Percentiles rank a stretch among this genome's conserved stretches.
Conservation (phyloP, 2,797 vertebrate genomes). For the Danionella dracula region DNA sequence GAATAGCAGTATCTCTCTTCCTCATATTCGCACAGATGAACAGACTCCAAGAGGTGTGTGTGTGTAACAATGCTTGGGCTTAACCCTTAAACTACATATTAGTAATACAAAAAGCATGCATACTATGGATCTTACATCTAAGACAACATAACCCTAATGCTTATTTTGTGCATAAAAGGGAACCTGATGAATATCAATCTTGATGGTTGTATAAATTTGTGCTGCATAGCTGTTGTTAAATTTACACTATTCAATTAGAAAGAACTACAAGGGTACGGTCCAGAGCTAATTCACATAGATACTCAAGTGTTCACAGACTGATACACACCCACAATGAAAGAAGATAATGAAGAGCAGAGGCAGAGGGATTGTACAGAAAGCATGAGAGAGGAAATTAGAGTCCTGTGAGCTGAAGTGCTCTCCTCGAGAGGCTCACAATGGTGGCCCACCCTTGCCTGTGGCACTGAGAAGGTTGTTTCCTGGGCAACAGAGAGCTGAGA, state of each 20-base stretch:
- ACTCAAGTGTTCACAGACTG: neutral
- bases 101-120: no score
- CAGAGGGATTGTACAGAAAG: slow-evolving; percentile 19
- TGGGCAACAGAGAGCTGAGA: slow-evolving; percentile 44
- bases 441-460: slow-evolving; percentile 26
- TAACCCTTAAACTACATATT: slow-evolving; percentile 31
- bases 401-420: slow-evolving; percentile 41
- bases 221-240: neutral
- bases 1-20: no score
- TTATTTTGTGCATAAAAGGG: no score
- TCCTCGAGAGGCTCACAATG: slow-evolving; percentile 28
- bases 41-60: no score
- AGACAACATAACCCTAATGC: no score
- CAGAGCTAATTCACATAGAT: slow-evolving; percentile 18
- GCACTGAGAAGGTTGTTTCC: slow-evolving; percentile 50
- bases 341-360: slow-evolving; percentile 26
- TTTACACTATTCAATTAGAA: slow-evolving; percentile 24
- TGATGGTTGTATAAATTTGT: neutral
- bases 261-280: slow-evolving; percentile 28
- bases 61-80: slow-evolving; percentile 47
- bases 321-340: neutral
- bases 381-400: slow-evolving; percentile 19
- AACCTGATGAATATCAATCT: no score
- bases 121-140: no score
- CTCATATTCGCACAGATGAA: slow-evolving; percentile 49